These are phyloP conservation scores for Sanderia malayensis DNA, from an alignment of 30 jellyfish, hydroid and myxozoan genomes.

Conservation along the genomic window DNA sequence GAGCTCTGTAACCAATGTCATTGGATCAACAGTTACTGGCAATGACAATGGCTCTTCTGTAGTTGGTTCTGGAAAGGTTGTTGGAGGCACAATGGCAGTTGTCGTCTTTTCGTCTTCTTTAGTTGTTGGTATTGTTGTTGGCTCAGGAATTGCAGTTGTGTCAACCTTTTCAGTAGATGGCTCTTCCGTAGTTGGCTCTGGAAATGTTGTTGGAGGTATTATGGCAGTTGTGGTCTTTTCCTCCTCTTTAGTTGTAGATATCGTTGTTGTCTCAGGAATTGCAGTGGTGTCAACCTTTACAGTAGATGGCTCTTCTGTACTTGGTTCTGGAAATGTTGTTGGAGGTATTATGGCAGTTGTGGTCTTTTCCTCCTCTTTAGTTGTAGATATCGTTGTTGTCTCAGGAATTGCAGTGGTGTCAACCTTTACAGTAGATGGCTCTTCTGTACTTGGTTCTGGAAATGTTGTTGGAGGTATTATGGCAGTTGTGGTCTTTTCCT, in stretches of 20 bases:
- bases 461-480: neutral
- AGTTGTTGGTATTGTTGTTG: slow-evolving; percentile 16
- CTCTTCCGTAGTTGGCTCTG: neutral
- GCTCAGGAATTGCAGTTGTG: neutral
- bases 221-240: neutral
- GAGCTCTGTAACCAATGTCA: neutral
- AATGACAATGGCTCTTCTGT: neutral
- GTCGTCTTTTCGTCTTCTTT: no score
- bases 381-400: neutral
- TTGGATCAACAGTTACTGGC: neutral
- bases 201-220: neutral
- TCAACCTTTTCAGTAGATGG: slow-evolving; percentile 1
- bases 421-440: neutral
- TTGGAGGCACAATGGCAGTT: no score
- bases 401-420: neutral
- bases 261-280: slow-evolving; percentile 1
- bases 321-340: neutral
- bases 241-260: slow-evolving; percentile 8
- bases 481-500: no score
- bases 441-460: neutral
- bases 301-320: neutral
- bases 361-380: no score
- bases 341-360: neutral
- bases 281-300: slow-evolving; percentile 3
- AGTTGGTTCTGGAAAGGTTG: slow-evolving; percentile 3